Conservation (phyloP, 2,797 vertebrate genomes). For the Pangasius larnaudii region DNA sequence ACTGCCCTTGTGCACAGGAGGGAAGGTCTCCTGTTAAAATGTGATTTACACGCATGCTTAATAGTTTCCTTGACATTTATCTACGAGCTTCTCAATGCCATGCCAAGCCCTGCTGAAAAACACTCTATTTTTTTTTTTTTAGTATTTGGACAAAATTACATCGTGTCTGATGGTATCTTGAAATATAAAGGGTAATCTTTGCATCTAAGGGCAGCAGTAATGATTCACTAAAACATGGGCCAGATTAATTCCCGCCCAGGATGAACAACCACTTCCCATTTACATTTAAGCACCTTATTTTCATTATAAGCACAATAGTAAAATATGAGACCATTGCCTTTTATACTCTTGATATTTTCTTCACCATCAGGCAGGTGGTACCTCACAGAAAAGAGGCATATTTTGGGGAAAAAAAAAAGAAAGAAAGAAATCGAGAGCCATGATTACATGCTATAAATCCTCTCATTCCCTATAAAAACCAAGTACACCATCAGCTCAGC, state of each 20-base stretch:
- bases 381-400: neutral
- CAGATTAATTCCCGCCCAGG: neutral
- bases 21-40: constrained; percentile 66
- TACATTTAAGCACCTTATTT: neutral
- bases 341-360: neutral
- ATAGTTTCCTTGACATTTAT: constrained; percentile 67
- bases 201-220: constrained; percentile 3
- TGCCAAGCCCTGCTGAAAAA: constrained; percentile 47
- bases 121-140: neutral
- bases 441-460: neutral
- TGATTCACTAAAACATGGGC: neutral
- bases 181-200: constrained; percentile 28
- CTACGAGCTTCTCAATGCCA: constrained; percentile 51
- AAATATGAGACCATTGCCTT: neutral
- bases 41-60: constrained; percentile 64
- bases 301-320: neutral
- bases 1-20: constrained; percentile 54
- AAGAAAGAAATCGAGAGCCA: neutral
- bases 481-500: neutral
- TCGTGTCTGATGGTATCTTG: constrained; percentile 17
- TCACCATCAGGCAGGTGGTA: neutral
- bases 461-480: neutral
- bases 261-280: constrained; percentile 9
- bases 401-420: neutral
- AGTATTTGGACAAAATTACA: constrained; percentile 19